Conservation (phyloP, 2,113 vertebrate species). For the Neodon shergylaensis region DNA sequence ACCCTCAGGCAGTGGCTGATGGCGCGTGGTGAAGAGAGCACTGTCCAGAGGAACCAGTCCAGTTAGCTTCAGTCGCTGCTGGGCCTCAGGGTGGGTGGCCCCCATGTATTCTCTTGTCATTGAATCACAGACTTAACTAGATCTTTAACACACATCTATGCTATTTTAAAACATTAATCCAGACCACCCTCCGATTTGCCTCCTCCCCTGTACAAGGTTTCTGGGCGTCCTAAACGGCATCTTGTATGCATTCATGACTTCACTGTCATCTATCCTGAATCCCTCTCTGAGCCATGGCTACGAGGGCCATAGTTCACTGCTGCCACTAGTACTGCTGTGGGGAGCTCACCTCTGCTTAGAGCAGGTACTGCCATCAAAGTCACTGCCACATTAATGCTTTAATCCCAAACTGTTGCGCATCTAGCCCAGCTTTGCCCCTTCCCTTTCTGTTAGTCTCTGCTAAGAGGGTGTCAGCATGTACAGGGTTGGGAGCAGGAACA, state of each 20-base stretch:
- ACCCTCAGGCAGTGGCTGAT: neutral
- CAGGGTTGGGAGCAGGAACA: neutral
- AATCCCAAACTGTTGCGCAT: neutral
- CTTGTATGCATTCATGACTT: neutral
- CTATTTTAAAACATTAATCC: conserved; percentile 19
- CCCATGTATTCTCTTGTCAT: neutral
- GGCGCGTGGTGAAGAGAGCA: neutral
- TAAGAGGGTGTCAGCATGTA: neutral
- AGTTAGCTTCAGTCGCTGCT: neutral
- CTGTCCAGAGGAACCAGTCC: neutral
- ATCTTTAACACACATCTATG: conserved; percentile 4
- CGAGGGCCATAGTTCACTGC: neutral
- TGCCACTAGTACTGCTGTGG: neutral
- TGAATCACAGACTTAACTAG: conserved; percentile 38
- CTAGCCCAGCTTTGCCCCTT: neutral
- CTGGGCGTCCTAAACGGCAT: neutral
- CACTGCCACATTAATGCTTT: neutral
- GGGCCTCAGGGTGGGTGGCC: neutral
- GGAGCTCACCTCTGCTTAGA: neutral
- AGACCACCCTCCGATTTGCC: neutral
- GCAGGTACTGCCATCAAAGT: neutral
- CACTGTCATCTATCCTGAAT: neutral
- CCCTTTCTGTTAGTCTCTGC: neutral
- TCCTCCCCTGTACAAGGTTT: neutral
- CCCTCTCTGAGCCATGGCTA: no score